Percentiles rank a stretch among this genome's conserved stretches.
Conservation (phyloP, 1,140 invertebrate genomes). For the Riptortus pedestris region DNA sequence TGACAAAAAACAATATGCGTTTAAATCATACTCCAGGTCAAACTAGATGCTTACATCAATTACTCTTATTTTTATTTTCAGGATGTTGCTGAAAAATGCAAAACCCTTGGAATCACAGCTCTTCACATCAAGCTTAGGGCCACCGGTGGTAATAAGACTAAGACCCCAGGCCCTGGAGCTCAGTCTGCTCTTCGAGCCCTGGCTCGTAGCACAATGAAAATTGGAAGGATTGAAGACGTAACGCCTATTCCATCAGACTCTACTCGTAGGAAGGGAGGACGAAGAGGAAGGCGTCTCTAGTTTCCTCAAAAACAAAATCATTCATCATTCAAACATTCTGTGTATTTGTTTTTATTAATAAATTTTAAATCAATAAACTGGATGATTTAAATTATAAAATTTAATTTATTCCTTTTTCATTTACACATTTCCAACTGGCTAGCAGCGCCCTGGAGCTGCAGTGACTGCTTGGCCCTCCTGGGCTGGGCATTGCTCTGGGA, state of each 20-base stretch:
- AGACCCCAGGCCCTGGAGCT: slow-evolving; percentile 95
- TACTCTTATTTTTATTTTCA: no score
- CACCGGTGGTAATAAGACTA: slow-evolving; percentile 96
- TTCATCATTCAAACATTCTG: not conserved
- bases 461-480: no score
- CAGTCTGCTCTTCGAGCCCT: slow-evolving; percentile 95
- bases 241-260: slow-evolving; percentile 98
- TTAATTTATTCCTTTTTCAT: no score
- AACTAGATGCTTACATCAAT: no score
- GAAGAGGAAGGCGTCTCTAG: slow-evolving; percentile 97
- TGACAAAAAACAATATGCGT: no score
- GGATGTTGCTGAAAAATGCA: slow-evolving; percentile 99
- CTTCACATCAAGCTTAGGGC: slow-evolving; percentile 96
- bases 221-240: slow-evolving; percentile 98
- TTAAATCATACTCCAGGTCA: no score
- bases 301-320: not conserved
- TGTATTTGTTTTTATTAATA: slow-evolving; percentile 14
- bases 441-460: no score
- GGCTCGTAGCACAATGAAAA: slow-evolving; percentile 97
- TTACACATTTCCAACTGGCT: no score
- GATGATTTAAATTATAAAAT: no score
- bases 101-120: slow-evolving; percentile 90
- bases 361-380: slow-evolving; percentile 5
- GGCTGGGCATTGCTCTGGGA: no score
- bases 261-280: slow-evolving; percentile 97